Conservation (phyloP, 2,113 vertebrate genomes). For the Ciconia boyciana region DNA sequence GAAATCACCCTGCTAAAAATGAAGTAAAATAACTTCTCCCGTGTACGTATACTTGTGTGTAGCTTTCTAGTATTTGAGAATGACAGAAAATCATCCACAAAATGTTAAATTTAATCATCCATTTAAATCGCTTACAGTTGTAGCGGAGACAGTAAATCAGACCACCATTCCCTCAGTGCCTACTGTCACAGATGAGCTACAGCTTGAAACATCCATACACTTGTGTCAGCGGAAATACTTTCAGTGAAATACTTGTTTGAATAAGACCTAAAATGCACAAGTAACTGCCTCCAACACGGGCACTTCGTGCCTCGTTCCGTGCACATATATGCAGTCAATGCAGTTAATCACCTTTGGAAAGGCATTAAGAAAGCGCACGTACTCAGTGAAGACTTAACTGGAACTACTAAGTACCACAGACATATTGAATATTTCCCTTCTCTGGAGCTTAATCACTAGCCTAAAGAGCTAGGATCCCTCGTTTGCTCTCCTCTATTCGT, state of each 20-base stretch:
- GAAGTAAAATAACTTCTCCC: neutral
- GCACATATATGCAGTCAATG: accelerated
- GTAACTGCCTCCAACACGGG: neutral
- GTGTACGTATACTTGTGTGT: accelerated
- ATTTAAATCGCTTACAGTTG: accelerated
- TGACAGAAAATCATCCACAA: neutral
- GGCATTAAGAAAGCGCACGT: neutral
- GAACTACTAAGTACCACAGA: neutral
- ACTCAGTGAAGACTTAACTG: neutral
- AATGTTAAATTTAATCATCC: too few species aligned
- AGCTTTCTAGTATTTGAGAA: neutral
- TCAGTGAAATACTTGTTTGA: neutral
- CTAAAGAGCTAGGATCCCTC: neutral
- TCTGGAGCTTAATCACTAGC: neutral
- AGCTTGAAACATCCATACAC: neutral
- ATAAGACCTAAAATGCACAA: neutral
- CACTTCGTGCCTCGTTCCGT: accelerated
- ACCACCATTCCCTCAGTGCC: accelerated
- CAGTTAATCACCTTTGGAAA: neutral
- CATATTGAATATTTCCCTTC: neutral
- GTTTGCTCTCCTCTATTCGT: neutral
- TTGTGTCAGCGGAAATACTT: neutral
- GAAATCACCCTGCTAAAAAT: neutral
- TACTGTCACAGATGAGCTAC: neutral
- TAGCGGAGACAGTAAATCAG: neutral